Conservation (phyloP, 2,888 invertebrate genomes). For the Notodonta dromedarius region DNA sequence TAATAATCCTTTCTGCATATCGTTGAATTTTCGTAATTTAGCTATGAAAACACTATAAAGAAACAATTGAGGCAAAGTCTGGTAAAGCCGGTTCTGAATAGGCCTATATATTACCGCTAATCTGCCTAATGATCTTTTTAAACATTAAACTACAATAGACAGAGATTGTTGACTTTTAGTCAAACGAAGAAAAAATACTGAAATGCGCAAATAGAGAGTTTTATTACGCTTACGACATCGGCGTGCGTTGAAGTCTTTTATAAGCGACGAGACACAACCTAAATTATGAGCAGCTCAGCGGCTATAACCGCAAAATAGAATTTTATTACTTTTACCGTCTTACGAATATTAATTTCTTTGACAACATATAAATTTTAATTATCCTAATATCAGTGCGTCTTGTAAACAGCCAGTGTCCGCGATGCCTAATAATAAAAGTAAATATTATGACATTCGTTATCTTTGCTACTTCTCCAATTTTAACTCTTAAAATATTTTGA, state of each 20-base stretch:
- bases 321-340: not conserved
- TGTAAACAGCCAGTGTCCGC: slow-evolving; percentile 46
- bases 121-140: not conserved
- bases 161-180: not conserved
- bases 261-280: slow-evolving; percentile 35
- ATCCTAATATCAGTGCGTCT: slow-evolving; percentile 34
- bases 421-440: slow-evolving; percentile 45
- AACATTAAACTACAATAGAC: slow-evolving; percentile 2
- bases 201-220: not conserved
- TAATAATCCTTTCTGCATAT: too few relatives aligned
- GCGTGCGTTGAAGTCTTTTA: slow-evolving; percentile 79
- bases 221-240: slow-evolving; percentile 14
- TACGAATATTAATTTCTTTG: not conserved
- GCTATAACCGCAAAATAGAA: slow-evolving; percentile 1
- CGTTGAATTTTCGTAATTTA: not conserved
- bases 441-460: slow-evolving; percentile 47
- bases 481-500: not conserved
- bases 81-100: slow-evolving; percentile 1
- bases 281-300: not conserved
- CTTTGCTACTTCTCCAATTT: slow-evolving; percentile 5
- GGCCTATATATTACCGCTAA: not conserved
- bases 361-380: slow-evolving; percentile 26
- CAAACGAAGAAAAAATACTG: slow-evolving; percentile 1
- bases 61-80: not conserved
- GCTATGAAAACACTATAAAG: slow-evolving; percentile 2